Conservation (phyloP, 2,113 vertebrate species). For the Cinclus mexicanus region DNA sequence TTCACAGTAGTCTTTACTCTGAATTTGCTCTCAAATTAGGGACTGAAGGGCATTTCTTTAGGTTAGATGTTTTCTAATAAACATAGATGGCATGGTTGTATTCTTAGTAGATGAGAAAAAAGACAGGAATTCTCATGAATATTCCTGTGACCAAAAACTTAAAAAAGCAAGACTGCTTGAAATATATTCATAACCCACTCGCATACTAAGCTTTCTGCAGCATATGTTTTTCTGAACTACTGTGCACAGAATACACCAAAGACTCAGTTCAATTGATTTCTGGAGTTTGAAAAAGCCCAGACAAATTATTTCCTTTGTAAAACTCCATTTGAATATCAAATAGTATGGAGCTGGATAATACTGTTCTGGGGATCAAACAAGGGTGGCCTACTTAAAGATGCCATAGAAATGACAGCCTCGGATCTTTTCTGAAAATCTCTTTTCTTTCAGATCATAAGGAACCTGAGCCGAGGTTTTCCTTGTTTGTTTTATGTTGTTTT, state of each 20-base stretch:
- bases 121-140: background rate
- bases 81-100: rapidly evolving
- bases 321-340: background rate
- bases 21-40: background rate
- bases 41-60: background rate
- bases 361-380: background rate
- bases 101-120: background rate
- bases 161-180: background rate
- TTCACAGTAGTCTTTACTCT: background rate
- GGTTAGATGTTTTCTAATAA: background rate
- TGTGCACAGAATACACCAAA: background rate
- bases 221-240: background rate
- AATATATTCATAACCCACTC: background rate
- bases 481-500: background rate
- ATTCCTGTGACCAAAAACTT: background rate
- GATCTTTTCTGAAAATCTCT: background rate
- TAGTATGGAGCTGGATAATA: background rate
- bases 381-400: background rate
- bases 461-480: background rate
- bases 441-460: background rate
- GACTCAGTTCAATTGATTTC: background rate
- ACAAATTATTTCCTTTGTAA: background rate
- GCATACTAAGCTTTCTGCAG: background rate
- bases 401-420: background rate
- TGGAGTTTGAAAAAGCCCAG: background rate